A percentile compares a stretch with the other conserved stretches of the same genome.
These are phyloP conservation scores for Ips nitidus DNA, from an alignment of 1,140 invertebrate species.

Conservation along the genomic window DNA sequence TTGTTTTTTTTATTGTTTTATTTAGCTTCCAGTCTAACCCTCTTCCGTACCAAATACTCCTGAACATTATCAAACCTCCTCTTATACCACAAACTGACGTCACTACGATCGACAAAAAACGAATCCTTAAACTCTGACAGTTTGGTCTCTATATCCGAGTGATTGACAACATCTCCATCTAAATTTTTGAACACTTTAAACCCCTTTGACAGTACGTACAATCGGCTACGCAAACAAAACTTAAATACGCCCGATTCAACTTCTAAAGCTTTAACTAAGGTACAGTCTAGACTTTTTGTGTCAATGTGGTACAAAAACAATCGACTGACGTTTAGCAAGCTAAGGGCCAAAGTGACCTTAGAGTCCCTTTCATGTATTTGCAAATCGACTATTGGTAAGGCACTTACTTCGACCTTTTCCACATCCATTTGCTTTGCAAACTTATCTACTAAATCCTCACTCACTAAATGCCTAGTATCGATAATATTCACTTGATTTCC, in stretches of 20 bases:
- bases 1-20: conserved; percentile 26
- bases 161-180: conserved; percentile 43
- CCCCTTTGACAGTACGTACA: conserved; percentile 53
- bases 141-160: conserved; percentile 39
- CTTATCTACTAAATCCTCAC: conserved; percentile 52
- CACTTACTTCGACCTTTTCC: conserved; percentile 58
- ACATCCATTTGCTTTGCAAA: conserved; percentile 59
- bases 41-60: conserved; percentile 76
- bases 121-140: conserved; percentile 50
- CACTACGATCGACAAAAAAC: conserved; percentile 40
- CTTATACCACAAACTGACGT: conserved; percentile 68
- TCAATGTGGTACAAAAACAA: conserved; percentile 43
- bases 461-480: conserved; percentile 55
- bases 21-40: conserved; percentile 56
- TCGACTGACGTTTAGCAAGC: conserved; percentile 54
- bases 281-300: conserved; percentile 29
- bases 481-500: conserved; percentile 59
- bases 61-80: conserved; percentile 75
- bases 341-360: conserved; percentile 52
- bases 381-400: conserved; percentile 62
- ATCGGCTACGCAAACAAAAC: conserved; percentile 44
- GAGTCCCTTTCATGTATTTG: conserved; percentile 52
- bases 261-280: conserved; percentile 34
- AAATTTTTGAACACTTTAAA: conserved; percentile 48
- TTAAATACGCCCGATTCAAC: conserved; percentile 11